These are phyloP conservation scores for Drosophila bocqueti DNA, from an alignment of 1,140 invertebrate genomes.

Conservation along the genomic window DNA sequence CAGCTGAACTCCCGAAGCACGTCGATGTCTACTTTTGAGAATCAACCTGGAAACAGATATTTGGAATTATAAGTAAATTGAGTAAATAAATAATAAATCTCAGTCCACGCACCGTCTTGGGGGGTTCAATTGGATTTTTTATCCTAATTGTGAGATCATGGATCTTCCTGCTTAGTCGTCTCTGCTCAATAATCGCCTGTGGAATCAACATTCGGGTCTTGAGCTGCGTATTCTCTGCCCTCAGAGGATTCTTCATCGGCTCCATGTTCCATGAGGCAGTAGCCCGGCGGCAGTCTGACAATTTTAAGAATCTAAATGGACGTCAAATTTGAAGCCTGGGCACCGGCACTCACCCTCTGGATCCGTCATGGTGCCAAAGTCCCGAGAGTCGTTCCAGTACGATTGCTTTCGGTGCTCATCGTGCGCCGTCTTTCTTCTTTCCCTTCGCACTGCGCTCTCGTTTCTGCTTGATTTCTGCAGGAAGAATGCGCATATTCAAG, in stretches of 20 bases:
- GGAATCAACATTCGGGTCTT: constrained; percentile 46
- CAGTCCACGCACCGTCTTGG: not conserved
- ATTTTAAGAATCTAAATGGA: constrained; percentile 12
- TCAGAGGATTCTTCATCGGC: constrained; percentile 6
- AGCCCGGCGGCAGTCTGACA: not conserved
- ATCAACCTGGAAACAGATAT: constrained; percentile 22
- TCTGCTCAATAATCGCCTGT: constrained; percentile 41
- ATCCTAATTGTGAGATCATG: constrained; percentile 43
- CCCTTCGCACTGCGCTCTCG: constrained; percentile 42
- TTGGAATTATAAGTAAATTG: not conserved
- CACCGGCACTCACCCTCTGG: constrained; percentile 38
- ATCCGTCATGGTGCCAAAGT: constrained; percentile 58
- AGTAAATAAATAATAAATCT: too few species aligned
- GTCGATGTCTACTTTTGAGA: constrained; percentile 31
- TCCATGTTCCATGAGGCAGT: constrained; percentile 17
- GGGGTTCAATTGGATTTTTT: not conserved
- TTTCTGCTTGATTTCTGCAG: constrained; percentile 43
- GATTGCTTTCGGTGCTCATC: constrained; percentile 60
- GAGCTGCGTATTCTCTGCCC: constrained; percentile 40
- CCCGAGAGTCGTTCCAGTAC: constrained; percentile 43
- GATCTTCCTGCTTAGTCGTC: constrained; percentile 48
- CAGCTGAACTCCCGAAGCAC: constrained; percentile 38
- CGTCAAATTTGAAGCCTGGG: not conserved
- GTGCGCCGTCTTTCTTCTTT: constrained; percentile 47
- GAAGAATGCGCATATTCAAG: not conserved